Evolutionary conservation across 1,140 invertebrate genomes (phyloP), one percentile per base, ranked within the genome.

Genomic region (Drosophila lacertosa): DNA sequence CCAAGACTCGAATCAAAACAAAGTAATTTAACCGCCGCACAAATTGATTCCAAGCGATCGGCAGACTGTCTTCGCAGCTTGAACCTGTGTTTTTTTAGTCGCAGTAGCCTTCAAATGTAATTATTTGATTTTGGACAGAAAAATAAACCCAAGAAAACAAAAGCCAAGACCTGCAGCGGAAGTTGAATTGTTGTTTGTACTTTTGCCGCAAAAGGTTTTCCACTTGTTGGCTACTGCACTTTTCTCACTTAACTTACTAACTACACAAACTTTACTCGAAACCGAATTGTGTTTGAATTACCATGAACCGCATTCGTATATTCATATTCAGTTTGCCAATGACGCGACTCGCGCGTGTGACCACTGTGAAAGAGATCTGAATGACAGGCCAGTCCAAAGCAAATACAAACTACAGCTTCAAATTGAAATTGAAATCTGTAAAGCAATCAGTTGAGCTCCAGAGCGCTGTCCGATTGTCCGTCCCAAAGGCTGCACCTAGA

Each of bases 401-500:
- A 53, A 60, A 74, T 60, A 60, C 37, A 67, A 79, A 69, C n/a
- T n/a, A n/a, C n/a, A n/a, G n/a, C n/a, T 75, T 78, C 66, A 60
- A 76, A 80, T 80, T 80, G 60, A 77, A 77, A 77, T 53, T 35
- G 53, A 70, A 65, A 70, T 70, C 51, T 64, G 50, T 55, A 63
- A 44, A 58, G 68, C 60, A 64, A 70, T 80, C 76, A 86, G 71
- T 84, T 79, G 80, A 59, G 45, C 72, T 84, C 76, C 66, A 83
- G 74, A 82, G 78, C 60, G 58, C 48, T 51, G 54, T 47, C 20
- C 22, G 51, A 0, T 26, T n/a, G 37, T 51, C 37, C 37, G 64
- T 65, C 60, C 44, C 60, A 64, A 20, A 37, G 58, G 81, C 81
- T 84, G 80, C 81, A 84, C 81, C 81, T 84, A 84, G 80, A 84